Evolutionary conservation across 2,888 invertebrate species (phyloP), one percentile per base, ranked within the genome.

Genomic region (Drosophila mettleri): DNA sequence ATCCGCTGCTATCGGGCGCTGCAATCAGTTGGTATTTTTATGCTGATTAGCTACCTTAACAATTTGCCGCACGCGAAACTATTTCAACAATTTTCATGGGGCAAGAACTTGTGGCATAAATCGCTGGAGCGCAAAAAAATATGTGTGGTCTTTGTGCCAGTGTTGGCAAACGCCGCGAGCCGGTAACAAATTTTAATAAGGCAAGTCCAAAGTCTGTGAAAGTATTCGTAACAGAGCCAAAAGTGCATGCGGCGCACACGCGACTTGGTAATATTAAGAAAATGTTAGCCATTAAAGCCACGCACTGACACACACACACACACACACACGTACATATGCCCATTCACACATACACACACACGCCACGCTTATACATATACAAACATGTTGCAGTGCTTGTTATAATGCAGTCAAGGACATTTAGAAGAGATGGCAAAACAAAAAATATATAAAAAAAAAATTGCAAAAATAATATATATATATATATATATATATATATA

Each of bases 21-120:
- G 41, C 58, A 54, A 77, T 73, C 62, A 65, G 39, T 33, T 55
- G 63, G 79, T 74, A 79, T 83, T 84, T 78, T 86, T 86, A 83
- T 83, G 83, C 81, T 83, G 83, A 83, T 83, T 83, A 83, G 81
- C 69, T 66, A 74, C 52, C 79, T 79, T 83, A 83, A 86, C 84
- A 83, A 83, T 83, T 86, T 83, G 51, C 74, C 66, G 69, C 83
- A 86, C 83, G 83, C 83, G 79, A 83, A 83, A 83, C 81, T 84
- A 86, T 83, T 84, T 86, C 62, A 79, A 70, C 63, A 68, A 68
- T 74, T 69, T 69, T 27, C 39, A 39, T 45, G 59, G 53, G 39
- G 58, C 59, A 49, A 63, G 48, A 78, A 76, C 76, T 74, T 74
- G 62, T 65, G 74, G 61, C 80, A 83, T 83, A 86, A 71, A 73